A percentile compares a stretch with the other conserved stretches of the same genome.
Conservation (phyloP, 2,888 invertebrate genomes). For the Seira musarum region DNA sequence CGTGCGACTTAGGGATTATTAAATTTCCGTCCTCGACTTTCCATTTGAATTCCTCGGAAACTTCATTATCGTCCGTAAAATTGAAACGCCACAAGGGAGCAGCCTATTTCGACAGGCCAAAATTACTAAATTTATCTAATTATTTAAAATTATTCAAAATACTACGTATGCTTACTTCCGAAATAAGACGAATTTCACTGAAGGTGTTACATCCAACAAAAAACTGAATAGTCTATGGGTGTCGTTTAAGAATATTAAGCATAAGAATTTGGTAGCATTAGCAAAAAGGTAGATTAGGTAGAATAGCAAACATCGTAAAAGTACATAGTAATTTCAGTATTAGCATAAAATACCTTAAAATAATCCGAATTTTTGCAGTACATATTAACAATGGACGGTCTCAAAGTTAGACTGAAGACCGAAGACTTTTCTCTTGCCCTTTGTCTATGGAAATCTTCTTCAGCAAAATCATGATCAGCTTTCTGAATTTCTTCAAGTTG, state of each 20-base stretch:
- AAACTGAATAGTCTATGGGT: slow-evolving; percentile 11
- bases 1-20: slow-evolving; percentile 4
- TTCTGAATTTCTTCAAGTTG: not conserved
- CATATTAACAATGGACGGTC: slow-evolving; percentile 65
- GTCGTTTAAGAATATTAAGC: too few relatives aligned
- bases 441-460: slow-evolving; percentile 28
- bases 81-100: slow-evolving; percentile 44
- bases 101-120: slow-evolving; percentile 4
- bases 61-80: not conserved
- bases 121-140: not conserved
- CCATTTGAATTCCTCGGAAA: slow-evolving; percentile 3
- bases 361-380: slow-evolving; percentile 58
- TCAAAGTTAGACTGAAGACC: slow-evolving; percentile 64
- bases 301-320: too few relatives aligned
- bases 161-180: slow-evolving; percentile 1
- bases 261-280: not conserved
- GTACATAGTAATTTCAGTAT: too few relatives aligned
- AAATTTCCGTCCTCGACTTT: not conserved
- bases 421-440: slow-evolving; percentile 51
- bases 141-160: not conserved
- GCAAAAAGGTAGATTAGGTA: not conserved
- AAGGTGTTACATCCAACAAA: slow-evolving; percentile 9
- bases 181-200: slow-evolving; percentile 10
- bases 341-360: slow-evolving; percentile 55
- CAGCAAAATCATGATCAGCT: not conserved